Evolutionary conservation across 2,888 invertebrate species (phyloP).

Genomic region (Hemaris fuciformis): DNA sequence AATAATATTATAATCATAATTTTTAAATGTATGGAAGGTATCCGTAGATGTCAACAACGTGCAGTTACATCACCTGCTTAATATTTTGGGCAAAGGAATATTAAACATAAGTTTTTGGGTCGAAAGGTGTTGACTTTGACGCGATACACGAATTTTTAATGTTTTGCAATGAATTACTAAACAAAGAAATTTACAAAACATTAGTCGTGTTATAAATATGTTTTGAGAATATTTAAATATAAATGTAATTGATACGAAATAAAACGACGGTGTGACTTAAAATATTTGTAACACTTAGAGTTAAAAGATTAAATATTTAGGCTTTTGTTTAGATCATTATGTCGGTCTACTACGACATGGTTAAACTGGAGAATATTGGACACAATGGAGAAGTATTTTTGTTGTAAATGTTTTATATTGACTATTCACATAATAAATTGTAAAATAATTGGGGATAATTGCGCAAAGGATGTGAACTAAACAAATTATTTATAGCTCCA

Average conservation of each 20-base stretch:
- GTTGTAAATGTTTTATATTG: no score
- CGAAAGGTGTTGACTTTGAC: background rate
- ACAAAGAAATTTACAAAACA: background rate
- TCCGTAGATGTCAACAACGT: background rate
- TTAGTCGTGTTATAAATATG: background rate
- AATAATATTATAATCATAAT: no score
- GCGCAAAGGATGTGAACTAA: background rate
- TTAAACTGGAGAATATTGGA: no score
- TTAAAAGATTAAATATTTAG: no score
- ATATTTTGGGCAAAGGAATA: background rate
- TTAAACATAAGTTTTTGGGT: background rate
- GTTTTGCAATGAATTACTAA: background rate
- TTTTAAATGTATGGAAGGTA: background rate
- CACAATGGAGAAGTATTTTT: no score
- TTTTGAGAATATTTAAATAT: background rate
- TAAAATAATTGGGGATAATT: background rate
- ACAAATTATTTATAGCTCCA: background rate
- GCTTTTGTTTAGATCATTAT: no score
- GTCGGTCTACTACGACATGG: no score
- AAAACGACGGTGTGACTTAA: no score
- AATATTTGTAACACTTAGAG: no score
- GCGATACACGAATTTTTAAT: background rate
- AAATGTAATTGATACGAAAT: no score
- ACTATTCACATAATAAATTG: no score
- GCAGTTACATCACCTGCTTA: background rate